Percentiles rank a stretch among this genome's conserved stretches.
Conservation (phyloP, 2,797 vertebrate species). For the Molothrus aeneus region DNA sequence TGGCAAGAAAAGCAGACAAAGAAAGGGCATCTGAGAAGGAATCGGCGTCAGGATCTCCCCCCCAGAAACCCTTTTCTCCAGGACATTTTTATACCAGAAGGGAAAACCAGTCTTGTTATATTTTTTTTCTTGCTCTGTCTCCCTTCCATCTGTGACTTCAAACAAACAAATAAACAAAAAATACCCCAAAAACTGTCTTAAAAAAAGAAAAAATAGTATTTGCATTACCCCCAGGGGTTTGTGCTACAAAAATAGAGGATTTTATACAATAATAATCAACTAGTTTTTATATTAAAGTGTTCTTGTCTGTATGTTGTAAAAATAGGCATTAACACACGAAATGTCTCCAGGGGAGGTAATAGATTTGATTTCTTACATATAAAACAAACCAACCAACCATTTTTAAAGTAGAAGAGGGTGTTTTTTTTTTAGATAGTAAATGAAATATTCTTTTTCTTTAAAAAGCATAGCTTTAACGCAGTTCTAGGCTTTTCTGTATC, state of each 20-base stretch:
- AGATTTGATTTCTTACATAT: constrained; percentile 75
- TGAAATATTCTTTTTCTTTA: constrained; percentile 57
- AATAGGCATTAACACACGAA: constrained; percentile 79
- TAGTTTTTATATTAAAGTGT: constrained; percentile 84
- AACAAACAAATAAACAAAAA: constrained; percentile 73
- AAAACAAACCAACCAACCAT: constrained; percentile 73
- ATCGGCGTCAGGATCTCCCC: constrained; percentile 65
- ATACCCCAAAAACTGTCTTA: constrained; percentile 74
- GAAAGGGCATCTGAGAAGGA: constrained; percentile 77
- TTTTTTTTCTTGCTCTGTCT: constrained; percentile 74
- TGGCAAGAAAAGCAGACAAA: constrained; percentile 57
- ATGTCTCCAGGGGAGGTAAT: constrained; percentile 79
- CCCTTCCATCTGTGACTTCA: constrained; percentile 78
- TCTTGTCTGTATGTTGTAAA: constrained; percentile 80
- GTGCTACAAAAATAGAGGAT: constrained; percentile 78
- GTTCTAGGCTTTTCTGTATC: constrained; percentile 81
- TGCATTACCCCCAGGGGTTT: constrained; percentile 75
- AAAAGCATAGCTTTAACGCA: constrained; percentile 75
- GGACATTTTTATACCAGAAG: constrained; percentile 76
- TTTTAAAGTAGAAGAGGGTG: constrained; percentile 85
- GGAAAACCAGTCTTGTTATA: constrained; percentile 70
- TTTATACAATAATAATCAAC: constrained; percentile 80
- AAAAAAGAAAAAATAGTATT: constrained; percentile 79
- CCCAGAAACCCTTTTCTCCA: constrained; percentile 69
- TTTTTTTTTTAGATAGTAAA: constrained; percentile 73